Evolutionary conservation across 2,113 vertebrate genomes (phyloP).

Genomic region (Psammodynastes pulverulentus): DNA sequence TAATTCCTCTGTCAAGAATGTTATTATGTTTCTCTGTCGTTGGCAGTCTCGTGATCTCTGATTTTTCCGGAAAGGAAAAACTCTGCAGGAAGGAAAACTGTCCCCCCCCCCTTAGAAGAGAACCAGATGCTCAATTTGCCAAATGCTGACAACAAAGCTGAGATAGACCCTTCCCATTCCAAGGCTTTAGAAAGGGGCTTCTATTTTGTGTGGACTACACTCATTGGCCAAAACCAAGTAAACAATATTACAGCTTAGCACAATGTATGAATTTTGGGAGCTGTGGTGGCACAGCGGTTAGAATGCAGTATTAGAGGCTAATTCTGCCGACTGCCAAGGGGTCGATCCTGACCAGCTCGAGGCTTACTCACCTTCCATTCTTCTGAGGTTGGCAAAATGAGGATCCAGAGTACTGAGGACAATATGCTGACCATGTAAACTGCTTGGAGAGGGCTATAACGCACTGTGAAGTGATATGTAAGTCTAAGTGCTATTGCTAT

Average conservation of each 20-base stretch:
- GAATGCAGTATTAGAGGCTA: too few species aligned
- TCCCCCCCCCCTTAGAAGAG: too few species aligned
- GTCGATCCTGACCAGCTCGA: too few species aligned
- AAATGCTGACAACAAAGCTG: neutral
- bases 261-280: neutral
- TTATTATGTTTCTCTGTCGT: neutral
- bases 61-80: neutral
- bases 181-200: neutral
- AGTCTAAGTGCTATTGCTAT: too few species aligned
- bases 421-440: too few species aligned
- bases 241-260: neutral
- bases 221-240: neutral
- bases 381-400: too few species aligned
- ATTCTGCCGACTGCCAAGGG: too few species aligned
- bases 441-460: too few species aligned
- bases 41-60: neutral
- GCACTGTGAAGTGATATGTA: too few species aligned
- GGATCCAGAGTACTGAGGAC: too few species aligned
- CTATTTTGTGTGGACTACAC: neutral
- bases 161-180: neutral
- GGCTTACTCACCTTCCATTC: too few species aligned
- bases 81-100: neutral
- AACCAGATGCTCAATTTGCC: neutral
- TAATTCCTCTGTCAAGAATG: slow-evolving; percentile 2
- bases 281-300: too few species aligned